Conservation (phyloP, 2,797 vertebrate genomes). For the Urocyon cinereoargenteus region DNA sequence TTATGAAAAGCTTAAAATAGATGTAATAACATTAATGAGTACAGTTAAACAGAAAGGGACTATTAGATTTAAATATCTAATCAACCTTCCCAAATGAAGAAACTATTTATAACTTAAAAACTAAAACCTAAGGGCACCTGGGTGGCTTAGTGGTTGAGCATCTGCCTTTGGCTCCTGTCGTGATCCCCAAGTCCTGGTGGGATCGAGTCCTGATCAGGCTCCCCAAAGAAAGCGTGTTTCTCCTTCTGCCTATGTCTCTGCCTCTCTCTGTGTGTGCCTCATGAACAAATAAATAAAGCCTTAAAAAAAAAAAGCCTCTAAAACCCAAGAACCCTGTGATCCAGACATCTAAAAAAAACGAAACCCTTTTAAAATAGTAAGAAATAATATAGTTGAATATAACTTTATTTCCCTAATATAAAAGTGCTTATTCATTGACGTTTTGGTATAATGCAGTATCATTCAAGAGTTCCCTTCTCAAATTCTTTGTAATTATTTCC, state of each 20-base stretch:
- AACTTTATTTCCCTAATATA: constrained; percentile 23
- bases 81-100: constrained; percentile 3
- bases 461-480: background rate
- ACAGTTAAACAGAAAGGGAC: background rate
- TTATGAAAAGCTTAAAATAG: background rate
- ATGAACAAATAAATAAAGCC: too few relatives aligned
- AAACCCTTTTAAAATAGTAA: background rate
- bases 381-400: background rate
- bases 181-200: too few relatives aligned
- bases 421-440: background rate
- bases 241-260: too few relatives aligned
- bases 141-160: too few relatives aligned
- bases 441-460: background rate
- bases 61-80: background rate
- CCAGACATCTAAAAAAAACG: background rate
- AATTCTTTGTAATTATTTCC: constrained; percentile 48
- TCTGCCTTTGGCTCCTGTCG: too few relatives aligned
- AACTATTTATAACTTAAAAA: constrained; percentile 8
- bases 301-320: background rate
- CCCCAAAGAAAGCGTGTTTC: too few relatives aligned
- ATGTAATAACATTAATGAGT: background rate
- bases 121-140: background rate
- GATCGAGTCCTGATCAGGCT: too few relatives aligned
- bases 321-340: constrained; percentile 2
- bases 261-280: too few relatives aligned